phyloP scores from a whole-genome alignment of 2,113 vertebrate genomes.

The Acinonyx jubatus region DNA sequence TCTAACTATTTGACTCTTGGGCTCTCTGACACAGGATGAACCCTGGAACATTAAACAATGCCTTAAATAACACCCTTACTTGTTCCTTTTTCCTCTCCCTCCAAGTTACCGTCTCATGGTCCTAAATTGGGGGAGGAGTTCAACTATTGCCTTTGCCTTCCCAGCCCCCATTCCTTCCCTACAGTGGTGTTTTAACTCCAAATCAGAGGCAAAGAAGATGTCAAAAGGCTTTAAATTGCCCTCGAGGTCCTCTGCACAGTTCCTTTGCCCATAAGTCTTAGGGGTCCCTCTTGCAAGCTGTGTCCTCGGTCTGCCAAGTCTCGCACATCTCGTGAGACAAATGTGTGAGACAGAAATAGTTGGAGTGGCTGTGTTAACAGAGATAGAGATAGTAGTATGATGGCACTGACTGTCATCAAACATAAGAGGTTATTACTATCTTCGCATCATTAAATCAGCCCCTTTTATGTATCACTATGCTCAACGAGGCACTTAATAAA shows the following conservation, averaged over 20 bases:
- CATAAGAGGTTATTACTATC: constrained; percentile 39
- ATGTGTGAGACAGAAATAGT: neutral
- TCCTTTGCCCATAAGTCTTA: neutral
- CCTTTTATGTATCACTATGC: constrained; percentile 33
- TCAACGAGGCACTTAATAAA: constrained; percentile 54
- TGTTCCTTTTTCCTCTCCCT: neutral
- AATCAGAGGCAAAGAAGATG: constrained; percentile 31
- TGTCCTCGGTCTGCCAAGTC: neutral
- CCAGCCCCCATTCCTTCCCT: neutral
- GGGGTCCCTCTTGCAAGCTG: neutral
- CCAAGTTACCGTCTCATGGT: neutral
- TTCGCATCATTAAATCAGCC: constrained; percentile 26
- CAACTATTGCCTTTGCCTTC: neutral
- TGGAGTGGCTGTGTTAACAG: neutral
- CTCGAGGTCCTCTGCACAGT: neutral
- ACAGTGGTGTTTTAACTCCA: neutral
- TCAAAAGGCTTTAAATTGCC: neutral
- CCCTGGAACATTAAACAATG: neutral
- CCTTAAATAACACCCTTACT: neutral
- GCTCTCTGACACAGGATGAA: neutral
- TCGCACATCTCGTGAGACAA: constrained; percentile 24
- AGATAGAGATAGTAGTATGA: constrained; percentile 39
- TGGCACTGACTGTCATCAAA: constrained; percentile 26
- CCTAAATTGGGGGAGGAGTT: neutral
- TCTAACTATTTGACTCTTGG: neutral